phyloP scores from a whole-genome alignment of 2,797 vertebrate genomes.

The Dallia pectoralis region DNA sequence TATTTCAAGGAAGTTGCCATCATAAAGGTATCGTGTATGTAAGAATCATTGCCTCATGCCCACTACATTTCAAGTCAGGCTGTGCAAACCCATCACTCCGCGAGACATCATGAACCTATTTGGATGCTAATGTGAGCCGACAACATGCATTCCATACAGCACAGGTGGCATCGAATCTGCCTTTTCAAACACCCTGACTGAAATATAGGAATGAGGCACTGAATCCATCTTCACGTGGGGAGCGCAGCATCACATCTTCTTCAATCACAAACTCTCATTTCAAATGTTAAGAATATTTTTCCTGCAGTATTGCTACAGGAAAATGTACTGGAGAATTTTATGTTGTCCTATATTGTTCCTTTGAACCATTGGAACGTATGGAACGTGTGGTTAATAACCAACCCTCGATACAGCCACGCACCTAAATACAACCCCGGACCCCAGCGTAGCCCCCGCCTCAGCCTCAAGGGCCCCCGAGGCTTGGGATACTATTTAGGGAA shows the following conservation, averaged over 20 bases:
- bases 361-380: not conserved
- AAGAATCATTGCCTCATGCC: not conserved
- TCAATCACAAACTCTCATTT: not conserved
- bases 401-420: no score
- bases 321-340: not conserved
- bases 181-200: not conserved
- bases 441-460: no score
- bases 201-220: not conserved
- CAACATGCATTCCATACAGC: not conserved
- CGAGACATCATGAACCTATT: not conserved
- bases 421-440: no score
- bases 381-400: no score
- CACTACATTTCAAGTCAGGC: not conserved
- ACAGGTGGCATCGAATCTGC: constrained; percentile 4
- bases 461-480: no score
- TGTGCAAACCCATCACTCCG: not conserved
- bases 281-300: not conserved
- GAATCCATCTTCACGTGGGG: not conserved
- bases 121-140: constrained; percentile 4
- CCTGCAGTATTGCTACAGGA: not conserved
- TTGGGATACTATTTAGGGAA: no score
- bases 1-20: not conserved
- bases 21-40: constrained; percentile 4
- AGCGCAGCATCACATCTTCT: not conserved
- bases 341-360: not conserved